A percentile compares a stretch with the other conserved stretches of the same genome.
Evolutionary conservation across 2,888 invertebrate species (phyloP).

Genomic region (Aphidius colemani): DNA sequence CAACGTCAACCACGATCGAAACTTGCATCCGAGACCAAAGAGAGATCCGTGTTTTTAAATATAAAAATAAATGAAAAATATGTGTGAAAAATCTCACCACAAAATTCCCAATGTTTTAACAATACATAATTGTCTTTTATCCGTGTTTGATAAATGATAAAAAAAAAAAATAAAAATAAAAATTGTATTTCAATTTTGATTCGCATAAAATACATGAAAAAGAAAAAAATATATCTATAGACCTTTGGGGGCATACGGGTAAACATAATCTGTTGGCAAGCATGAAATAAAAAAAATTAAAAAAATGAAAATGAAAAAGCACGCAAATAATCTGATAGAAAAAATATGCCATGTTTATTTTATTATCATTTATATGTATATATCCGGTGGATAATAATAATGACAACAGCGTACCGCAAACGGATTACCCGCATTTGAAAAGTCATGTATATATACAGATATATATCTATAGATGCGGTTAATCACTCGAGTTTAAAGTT

Average conservation of each 20-base stretch:
- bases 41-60: too few species aligned
- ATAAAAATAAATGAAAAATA: too few species aligned
- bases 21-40: too few species aligned
- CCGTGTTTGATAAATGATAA: too few species aligned
- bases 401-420: conserved; percentile 20
- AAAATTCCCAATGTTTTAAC: too few species aligned
- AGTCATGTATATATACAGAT: too few species aligned
- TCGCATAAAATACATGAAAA: not conserved
- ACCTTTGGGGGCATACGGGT: not conserved
- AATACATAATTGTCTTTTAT: too few species aligned
- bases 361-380: not conserved
- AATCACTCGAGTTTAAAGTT: conserved; percentile 21
- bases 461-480: not conserved
- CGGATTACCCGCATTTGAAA: conserved; percentile 27
- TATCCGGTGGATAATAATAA: not conserved
- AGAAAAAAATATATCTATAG: too few species aligned
- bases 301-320: conserved; percentile 27
- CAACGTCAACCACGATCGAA: too few species aligned
- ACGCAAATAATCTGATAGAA: conserved; percentile 15
- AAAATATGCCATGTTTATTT: conserved; percentile 7
- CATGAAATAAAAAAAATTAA: not conserved
- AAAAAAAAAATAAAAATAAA: too few species aligned
- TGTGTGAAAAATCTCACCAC: too few species aligned
- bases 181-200: too few species aligned
- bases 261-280: conserved; percentile 25